phyloP scores from a whole-genome alignment of 2,113 vertebrate genomes.

The Otis tarda region DNA sequence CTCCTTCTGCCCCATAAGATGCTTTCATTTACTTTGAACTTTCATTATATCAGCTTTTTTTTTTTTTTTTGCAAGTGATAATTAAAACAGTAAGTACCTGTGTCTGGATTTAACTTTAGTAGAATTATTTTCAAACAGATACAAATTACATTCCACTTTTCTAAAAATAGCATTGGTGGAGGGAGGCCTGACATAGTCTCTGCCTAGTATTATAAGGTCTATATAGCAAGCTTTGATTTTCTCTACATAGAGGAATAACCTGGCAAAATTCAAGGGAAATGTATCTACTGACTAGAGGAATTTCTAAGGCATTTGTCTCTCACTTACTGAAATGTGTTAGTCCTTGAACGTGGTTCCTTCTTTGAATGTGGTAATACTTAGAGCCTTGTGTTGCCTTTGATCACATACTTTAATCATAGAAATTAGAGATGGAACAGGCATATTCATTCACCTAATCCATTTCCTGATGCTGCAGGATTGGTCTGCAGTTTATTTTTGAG shows the following conservation, averaged over 20 bases:
- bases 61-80: slow-evolving; percentile 17
- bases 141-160: background rate
- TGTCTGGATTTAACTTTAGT: slow-evolving; percentile 50
- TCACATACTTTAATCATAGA: slow-evolving; percentile 68
- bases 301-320: slow-evolving; percentile 63
- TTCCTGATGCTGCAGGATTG: slow-evolving; percentile 39
- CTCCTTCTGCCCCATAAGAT: background rate
- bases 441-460: slow-evolving; percentile 63
- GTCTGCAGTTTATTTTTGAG: slow-evolving; percentile 50
- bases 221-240: slow-evolving; percentile 43
- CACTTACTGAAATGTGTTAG: slow-evolving; percentile 68
- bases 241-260: background rate
- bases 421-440: slow-evolving; percentile 71
- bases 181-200: background rate
- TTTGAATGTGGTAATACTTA: slow-evolving; percentile 73
- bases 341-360: slow-evolving; percentile 55
- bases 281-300: slow-evolving; percentile 20
- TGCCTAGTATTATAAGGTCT: background rate
- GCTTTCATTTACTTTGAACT: slow-evolving; percentile 47
- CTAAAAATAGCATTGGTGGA: slow-evolving; percentile 7
- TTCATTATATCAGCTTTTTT: background rate
- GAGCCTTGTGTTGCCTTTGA: slow-evolving; percentile 64
- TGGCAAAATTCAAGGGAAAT: slow-evolving; percentile 29
- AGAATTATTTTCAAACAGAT: slow-evolving; percentile 31
- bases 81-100: slow-evolving; percentile 54